These are phyloP conservation scores for Lampropteryx suffumata DNA, from an alignment of 2,888 invertebrate species.

Conservation along the genomic window DNA sequence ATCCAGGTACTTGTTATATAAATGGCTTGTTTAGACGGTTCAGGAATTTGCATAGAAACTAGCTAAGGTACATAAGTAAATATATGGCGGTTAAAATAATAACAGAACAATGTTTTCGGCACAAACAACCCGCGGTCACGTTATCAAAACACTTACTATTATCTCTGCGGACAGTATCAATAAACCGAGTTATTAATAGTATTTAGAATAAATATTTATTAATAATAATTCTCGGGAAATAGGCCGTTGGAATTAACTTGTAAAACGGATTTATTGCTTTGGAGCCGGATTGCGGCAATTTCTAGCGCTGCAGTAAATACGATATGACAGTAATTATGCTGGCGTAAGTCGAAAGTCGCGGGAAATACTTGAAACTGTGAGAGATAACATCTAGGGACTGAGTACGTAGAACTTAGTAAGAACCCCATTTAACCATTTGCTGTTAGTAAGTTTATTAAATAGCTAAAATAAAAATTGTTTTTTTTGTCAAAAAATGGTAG, in stretches of 20 bases:
- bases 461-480: too few relatives aligned
- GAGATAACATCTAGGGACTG: too few relatives aligned
- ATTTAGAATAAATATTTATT: conserved; percentile 25
- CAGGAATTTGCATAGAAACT: too few relatives aligned
- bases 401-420: too few relatives aligned
- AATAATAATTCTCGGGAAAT: conserved; percentile 23
- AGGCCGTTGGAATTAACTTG: conserved; percentile 25
- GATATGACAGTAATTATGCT: conserved; percentile 17
- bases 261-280: conserved; percentile 24
- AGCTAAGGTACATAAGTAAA: too few relatives aligned
- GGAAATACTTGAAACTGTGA: not conserved
- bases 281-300: conserved; percentile 17
- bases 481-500: too few relatives aligned
- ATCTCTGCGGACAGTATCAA: conserved; percentile 6
- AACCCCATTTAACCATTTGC: too few relatives aligned
- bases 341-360: conserved; percentile 10
- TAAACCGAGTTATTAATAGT: conserved; percentile 16
- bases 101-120: not conserved
- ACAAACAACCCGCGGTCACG: not conserved
- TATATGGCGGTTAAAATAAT: not conserved
- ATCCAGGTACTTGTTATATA: too few relatives aligned
- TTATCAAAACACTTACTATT: conserved; percentile 12
- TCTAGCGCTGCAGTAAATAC: conserved; percentile 13
- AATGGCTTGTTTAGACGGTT: too few relatives aligned
- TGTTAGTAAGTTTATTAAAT: too few relatives aligned